Conservation (phyloP, 2,797 vertebrate genomes). For the Macropus fuliginosus region DNA sequence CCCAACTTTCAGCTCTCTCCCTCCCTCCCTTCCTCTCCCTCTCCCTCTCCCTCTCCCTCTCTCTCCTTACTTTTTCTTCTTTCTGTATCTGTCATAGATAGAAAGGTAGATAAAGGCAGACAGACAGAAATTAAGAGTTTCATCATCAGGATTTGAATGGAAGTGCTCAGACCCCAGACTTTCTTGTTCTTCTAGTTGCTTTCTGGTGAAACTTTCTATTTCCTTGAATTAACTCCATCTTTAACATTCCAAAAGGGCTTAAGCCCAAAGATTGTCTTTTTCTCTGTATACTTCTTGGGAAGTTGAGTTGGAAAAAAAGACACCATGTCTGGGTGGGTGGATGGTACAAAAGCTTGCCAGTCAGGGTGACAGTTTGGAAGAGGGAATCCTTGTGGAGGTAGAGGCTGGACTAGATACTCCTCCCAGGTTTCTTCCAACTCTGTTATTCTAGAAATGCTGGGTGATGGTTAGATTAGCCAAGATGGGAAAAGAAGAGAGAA, state of each 20-base stretch:
- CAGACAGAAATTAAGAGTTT: neutral
- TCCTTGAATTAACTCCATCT: neutral
- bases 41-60: neutral
- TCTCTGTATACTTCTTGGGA: neutral
- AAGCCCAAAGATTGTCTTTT: neutral
- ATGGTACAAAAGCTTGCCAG: neutral
- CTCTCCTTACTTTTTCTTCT: neutral
- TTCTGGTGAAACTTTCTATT: neutral
- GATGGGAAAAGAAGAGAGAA: conserved; percentile 15
- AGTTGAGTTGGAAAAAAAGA: neutral
- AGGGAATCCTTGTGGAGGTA: neutral
- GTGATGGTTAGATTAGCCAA: neutral
- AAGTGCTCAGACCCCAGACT: neutral
- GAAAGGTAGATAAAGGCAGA: no score
- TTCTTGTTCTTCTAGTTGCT: neutral
- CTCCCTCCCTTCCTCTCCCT: no score
- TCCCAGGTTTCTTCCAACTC: neutral
- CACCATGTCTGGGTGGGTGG: neutral
- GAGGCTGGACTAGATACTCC: neutral
- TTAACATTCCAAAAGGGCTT: neutral
- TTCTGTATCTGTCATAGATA: neutral
- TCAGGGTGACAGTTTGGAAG: neutral
- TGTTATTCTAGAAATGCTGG: neutral
- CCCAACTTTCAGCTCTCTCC: neutral
- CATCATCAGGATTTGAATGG: neutral